phyloP scores from a whole-genome alignment of 2,888 invertebrate species.

The Nephrocerus scutellatus region DNA sequence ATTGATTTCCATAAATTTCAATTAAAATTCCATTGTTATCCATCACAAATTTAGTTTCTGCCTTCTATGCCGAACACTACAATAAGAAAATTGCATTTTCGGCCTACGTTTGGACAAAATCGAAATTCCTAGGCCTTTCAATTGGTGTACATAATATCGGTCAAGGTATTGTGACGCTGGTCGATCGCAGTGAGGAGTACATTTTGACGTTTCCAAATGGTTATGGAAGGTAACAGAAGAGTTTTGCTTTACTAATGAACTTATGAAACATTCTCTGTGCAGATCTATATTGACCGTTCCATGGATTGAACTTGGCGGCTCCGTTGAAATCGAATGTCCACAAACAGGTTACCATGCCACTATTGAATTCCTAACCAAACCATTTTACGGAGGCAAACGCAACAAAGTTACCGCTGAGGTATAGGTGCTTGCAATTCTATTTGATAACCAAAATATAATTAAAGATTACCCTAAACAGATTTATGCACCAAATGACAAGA shows the following conservation, averaged over 20 bases:
- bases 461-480: no score
- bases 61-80: constrained; percentile 96
- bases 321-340: constrained; percentile 79
- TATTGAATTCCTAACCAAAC: constrained; percentile 95
- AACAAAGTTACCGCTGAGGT: constrained; percentile 82
- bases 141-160: constrained; percentile 98
- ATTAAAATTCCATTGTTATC: background rate
- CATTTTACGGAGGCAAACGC: constrained; percentile 95
- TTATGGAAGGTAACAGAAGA: constrained; percentile 71
- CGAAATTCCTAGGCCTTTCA: constrained; percentile 95
- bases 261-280: no score
- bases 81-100: constrained; percentile 85
- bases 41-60: constrained; percentile 64
- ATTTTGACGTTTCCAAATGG: constrained; percentile 96
- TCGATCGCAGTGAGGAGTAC: constrained; percentile 90
- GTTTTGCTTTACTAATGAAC: background rate
- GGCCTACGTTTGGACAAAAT: constrained; percentile 98
- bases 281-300: constrained; percentile 95
- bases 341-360: constrained; percentile 90
- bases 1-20: background rate
- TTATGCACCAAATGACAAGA: constrained; percentile 72
- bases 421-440: no score
- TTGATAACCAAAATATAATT: background rate
- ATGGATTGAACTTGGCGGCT: constrained; percentile 97
- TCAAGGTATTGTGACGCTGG: constrained; percentile 80